Base-by-base conservation (phyloP, 2,797 vertebrate genomes). In the Oceanodroma leucorhoa region DNA sequence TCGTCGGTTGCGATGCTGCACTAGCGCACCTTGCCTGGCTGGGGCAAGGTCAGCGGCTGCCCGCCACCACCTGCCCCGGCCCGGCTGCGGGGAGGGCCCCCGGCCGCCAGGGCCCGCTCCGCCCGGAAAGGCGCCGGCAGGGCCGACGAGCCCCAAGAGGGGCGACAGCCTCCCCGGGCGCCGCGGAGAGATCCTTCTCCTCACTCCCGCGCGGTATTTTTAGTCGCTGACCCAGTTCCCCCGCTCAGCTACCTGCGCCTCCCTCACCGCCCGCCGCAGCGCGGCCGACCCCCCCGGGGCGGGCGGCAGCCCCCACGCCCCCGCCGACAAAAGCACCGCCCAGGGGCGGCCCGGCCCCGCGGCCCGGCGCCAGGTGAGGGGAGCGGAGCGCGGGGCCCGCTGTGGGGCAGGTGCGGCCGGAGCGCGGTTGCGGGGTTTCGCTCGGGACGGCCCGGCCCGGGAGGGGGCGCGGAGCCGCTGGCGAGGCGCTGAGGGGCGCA, bases 191-290 rank as follows among this genome's bases (percentile, higher is more conserved):
- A 46, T 40, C 70, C 34, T 53, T 17, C 78, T 65, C 81, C 45
- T 6, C 22, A 11, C 70, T 61, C 51, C 65, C 69, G 38, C 32
- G 46, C 79, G 34, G 86, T 94, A 93, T 90, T 93, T 96, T 93
- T 90, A 92, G 89, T 26, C n/a, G 24, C 67, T 90, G 89, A 92
- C 93, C 91, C 93, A 88, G 26, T 76, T 85, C 83, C 40, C 46
- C 70, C 8, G 10, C 82, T 66, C 36, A 11, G 34, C 61, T 78
- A 84, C 95, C 95, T 75, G 89, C 95, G 40, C 51, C 34, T 70
- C 60, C 27, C 77, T 20, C 50, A 1, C 40, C 29, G 40, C 57
- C 53, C 46, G 8, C 32, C 36, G 11, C 46, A 13, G 41, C 32
- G 18, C 51, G 23, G 23, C 60, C 34, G 16, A 4, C n/a, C 17